Evolutionary conservation across 2,113 vertebrate genomes (phyloP).

Genomic region (Dissostichus mawsoni): DNA sequence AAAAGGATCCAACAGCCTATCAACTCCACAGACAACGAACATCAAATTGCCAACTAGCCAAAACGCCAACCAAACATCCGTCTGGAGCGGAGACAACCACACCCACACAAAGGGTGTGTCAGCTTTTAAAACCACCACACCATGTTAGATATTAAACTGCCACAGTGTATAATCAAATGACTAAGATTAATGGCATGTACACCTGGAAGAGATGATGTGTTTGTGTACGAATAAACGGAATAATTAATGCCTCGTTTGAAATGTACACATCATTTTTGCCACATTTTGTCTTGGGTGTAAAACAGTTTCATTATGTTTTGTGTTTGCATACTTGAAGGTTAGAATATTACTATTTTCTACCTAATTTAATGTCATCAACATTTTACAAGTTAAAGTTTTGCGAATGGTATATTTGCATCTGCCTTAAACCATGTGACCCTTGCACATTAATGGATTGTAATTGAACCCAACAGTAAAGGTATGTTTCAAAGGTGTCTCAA

Average conservation of each 20-base stretch:
- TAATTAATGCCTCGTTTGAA: background rate
- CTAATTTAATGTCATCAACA: too few species aligned
- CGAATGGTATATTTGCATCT: too few species aligned
- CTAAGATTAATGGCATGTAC: conserved; percentile 59
- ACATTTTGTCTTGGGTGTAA: background rate
- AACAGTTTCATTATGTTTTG: background rate
- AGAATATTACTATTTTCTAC: too few species aligned
- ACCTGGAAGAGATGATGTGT: conserved; percentile 54
- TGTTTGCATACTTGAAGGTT: background rate
- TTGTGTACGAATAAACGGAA: conserved; percentile 5
- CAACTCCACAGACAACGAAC: conserved; percentile 10
- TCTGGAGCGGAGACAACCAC: conserved; percentile 8
- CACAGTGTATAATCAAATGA: conserved; percentile 49
- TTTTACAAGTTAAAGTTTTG: too few species aligned
- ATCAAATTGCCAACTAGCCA: background rate
- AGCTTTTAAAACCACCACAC: conserved; percentile 12
- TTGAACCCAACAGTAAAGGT: too few species aligned
- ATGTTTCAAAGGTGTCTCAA: too few species aligned
- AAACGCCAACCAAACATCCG: background rate
- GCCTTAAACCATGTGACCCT: too few species aligned
- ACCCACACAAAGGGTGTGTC: conserved; percentile 50
- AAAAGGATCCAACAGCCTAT: background rate
- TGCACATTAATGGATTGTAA: too few species aligned
- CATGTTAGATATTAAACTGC: conserved; percentile 58
- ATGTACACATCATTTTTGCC: background rate